Conservation (phyloP, 2,888 invertebrate genomes). For the Bombylius major region DNA sequence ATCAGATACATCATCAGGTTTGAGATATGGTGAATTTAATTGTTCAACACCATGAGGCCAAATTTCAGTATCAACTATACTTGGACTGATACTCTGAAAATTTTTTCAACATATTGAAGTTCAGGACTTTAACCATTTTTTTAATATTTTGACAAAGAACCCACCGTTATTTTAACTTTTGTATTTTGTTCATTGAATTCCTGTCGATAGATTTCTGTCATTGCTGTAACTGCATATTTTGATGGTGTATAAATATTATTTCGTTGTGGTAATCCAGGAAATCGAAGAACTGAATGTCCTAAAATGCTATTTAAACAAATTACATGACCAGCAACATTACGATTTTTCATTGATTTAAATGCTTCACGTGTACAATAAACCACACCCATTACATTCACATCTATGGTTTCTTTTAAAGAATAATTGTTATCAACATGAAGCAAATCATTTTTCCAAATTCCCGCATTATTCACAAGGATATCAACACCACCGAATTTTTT, state of each 20-base stretch:
- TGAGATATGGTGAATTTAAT: conserved; percentile 22
- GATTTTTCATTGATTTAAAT: conserved; percentile 38
- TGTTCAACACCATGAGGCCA: conserved; percentile 25
- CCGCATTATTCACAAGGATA: conserved; percentile 21
- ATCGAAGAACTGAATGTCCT: conserved; percentile 21
- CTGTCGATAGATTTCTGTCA: conserved; percentile 30
- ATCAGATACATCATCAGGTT: conserved; percentile 30
- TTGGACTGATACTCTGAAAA: conserved; percentile 30
- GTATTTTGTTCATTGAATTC: conserved; percentile 24
- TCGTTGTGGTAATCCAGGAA: conserved; percentile 22
- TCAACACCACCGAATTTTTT: conserved; percentile 23
- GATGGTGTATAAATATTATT: conserved; percentile 24
- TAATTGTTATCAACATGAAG: conserved; percentile 23
- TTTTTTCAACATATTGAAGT: no score
- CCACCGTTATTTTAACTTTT: conserved; percentile 26
- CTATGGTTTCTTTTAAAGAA: conserved; percentile 28
- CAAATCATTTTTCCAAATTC: conserved; percentile 17
- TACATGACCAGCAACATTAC: conserved; percentile 34
- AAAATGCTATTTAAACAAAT: conserved; percentile 18
- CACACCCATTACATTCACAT: conserved; percentile 42
- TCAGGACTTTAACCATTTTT: conserved; percentile 17
- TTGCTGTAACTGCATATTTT: conserved; percentile 27
- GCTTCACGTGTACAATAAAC: conserved; percentile 41
- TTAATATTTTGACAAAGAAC: not conserved
- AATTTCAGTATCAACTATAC: conserved; percentile 32